Evolutionary conservation across 2,888 invertebrate genomes (phyloP).

Genomic region (Oligia latruncula): DNA sequence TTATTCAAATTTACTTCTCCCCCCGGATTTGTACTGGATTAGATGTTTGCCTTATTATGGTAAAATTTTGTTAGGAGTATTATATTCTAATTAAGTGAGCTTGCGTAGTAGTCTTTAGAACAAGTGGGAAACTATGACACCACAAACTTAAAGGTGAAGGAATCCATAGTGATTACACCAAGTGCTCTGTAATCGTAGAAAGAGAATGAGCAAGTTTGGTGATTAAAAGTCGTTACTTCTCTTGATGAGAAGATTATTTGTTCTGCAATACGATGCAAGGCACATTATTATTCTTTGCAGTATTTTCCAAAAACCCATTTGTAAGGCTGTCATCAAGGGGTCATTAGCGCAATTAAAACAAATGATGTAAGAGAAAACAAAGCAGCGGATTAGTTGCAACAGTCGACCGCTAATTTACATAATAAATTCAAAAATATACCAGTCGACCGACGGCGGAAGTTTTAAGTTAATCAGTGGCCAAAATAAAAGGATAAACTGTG

Average conservation of each 20-base stretch:
- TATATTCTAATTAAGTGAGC: background rate
- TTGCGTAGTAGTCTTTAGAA: background rate
- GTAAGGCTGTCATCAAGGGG: conserved; percentile 51
- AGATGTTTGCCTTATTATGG: conserved; percentile 6
- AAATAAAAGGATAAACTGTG: conserved; percentile 13
- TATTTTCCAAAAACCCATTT: conserved; percentile 39
- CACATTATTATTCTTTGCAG: conserved; percentile 5
- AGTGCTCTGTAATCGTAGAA: background rate
- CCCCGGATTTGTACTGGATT: conserved; percentile 26
- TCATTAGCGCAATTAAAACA: conserved; percentile 56
- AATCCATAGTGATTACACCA: background rate
- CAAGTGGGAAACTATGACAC: background rate
- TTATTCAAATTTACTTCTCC: conserved; percentile 45
- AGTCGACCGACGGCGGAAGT: conserved; percentile 30
- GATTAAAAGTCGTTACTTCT: too few species aligned
- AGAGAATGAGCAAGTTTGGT: background rate
- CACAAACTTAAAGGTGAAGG: background rate
- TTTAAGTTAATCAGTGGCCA: conserved; percentile 48
- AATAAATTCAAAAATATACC: conserved; percentile 55
- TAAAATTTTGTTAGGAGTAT: conserved; percentile 3
- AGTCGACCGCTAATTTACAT: conserved; percentile 50
- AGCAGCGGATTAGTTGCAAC: conserved; percentile 58
- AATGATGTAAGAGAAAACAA: conserved; percentile 56
- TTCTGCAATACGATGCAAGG: background rate
- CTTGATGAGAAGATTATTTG: background rate